A percentile compares a stretch with the other conserved stretches of the same genome.
Evolutionary conservation across 2,888 invertebrate species (phyloP).

Genomic region (Erannis defoliaria): DNA sequence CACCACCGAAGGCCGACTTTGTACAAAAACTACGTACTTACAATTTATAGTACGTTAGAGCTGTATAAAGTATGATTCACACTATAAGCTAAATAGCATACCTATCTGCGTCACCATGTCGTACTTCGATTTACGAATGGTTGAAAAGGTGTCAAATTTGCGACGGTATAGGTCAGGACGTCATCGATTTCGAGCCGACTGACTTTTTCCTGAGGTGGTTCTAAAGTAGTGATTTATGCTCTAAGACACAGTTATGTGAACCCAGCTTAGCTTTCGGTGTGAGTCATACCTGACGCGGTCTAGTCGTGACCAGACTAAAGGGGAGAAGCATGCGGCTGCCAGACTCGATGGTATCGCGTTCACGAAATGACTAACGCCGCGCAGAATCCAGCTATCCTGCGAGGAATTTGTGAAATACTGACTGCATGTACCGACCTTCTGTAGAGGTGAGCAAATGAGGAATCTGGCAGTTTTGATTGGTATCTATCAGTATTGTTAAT

Average conservation of each 20-base stretch:
- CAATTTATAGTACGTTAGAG: not conserved
- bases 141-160: too few species aligned
- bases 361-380: slow-evolving; percentile 32
- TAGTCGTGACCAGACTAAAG: slow-evolving; percentile 32
- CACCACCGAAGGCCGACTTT: not conserved
- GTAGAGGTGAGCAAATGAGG: not conserved
- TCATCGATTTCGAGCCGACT: too few species aligned
- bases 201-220: too few species aligned
- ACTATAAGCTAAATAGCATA: not conserved
- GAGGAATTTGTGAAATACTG: slow-evolving; percentile 19
- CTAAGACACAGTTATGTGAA: not conserved
- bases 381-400: slow-evolving; percentile 13
- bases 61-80: not conserved
- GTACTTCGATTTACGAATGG: too few species aligned
- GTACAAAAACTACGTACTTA: not conserved
- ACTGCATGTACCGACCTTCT: not conserved
- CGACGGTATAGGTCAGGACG: too few species aligned
- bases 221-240: not conserved
- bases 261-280: not conserved
- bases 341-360: slow-evolving; percentile 24
- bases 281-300: not conserved
- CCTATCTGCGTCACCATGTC: too few species aligned
- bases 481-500: not conserved
- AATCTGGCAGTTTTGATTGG: not conserved
- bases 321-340: slow-evolving; percentile 34